Evolutionary conservation across 2,797 vertebrate genomes (phyloP).

Genomic region (Myotis pilosus): DNA sequence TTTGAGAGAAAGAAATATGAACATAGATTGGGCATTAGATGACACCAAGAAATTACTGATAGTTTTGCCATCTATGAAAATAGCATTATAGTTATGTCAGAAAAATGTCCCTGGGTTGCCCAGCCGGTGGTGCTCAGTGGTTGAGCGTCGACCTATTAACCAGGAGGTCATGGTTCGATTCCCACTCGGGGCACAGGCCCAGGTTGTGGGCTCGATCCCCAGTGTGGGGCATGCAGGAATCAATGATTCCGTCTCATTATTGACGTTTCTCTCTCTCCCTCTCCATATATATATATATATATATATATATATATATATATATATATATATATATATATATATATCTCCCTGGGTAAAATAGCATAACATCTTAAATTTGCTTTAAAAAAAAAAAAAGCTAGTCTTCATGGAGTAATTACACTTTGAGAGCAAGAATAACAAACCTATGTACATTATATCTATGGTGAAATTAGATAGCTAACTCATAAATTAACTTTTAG

Average conservation of each 20-base stretch:
- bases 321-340: too few species aligned
- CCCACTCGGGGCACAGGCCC: too few species aligned
- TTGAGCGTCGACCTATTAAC: too few species aligned
- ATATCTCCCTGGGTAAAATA: background rate
- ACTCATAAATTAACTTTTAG: background rate
- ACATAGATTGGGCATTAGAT: background rate
- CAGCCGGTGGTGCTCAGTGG: too few species aligned
- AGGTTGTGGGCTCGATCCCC: too few species aligned
- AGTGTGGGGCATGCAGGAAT: too few species aligned
- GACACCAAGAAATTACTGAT: constrained; percentile 3
- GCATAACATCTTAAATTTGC: background rate
- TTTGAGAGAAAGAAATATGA: constrained; percentile 32
- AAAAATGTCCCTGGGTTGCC: background rate
- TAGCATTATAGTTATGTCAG: background rate
- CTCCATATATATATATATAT: too few species aligned
- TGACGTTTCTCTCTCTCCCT: too few species aligned
- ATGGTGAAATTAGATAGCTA: constrained; percentile 35
- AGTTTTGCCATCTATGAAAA: constrained; percentile 13
- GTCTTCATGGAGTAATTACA: background rate
- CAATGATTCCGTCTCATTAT: too few species aligned
- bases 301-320: too few species aligned
- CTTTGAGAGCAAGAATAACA: background rate
- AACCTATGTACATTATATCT: background rate
- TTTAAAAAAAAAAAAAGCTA: background rate
- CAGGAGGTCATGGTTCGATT: too few species aligned